Evolutionary conservation across 2,113 vertebrate genomes (phyloP), one percentile per base, ranked within the genome.

Genomic region (Megalops atlanticus): DNA sequence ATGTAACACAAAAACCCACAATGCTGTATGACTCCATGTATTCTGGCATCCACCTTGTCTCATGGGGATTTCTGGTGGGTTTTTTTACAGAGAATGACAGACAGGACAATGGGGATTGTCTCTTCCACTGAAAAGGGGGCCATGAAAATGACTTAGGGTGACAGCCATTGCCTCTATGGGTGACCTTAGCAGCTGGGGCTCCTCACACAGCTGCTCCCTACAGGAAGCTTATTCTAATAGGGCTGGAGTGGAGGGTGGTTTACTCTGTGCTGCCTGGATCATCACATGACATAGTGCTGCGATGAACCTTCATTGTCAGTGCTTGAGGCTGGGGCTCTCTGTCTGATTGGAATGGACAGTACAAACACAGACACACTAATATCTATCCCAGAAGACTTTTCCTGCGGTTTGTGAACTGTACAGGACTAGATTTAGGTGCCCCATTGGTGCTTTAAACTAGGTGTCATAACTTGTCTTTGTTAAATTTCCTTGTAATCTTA

Each of bases 161-260:
- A 36, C 80, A 71, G 41, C 49, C 74, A 24, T 52, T 33, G 18
- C 27, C 36, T 81, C 64, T 69, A 27, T 35, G 4, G 43, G 14
- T 49, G 58, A 77, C 54, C 64, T 43, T 43, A 52, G 41, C 78
- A 72, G 43, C 78, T 73, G 78, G 45, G n/a, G 4, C 69, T 41
- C 35, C 35, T 6, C 40, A 31, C 74, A 70, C 80, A 77, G 40
- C 58, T 64, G 39, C 80, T 27, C 80, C 41, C 78, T 12, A 33
- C 77, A 27, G 35, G 38, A 41, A 41, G 58, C 54, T 76, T 47
- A 77, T 71, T 43, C 40, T 77, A 75, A 68, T 81, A 40, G 64
- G 49, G 68, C 70, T 79, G 70, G 78, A 38, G 78, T 68, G 7
- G 68, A 79, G 43, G n/a, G 38, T 64, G 54, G 58, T 40, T 31